Evolutionary conservation across 2,888 invertebrate genomes (phyloP).

Genomic region (Alitta virens): DNA sequence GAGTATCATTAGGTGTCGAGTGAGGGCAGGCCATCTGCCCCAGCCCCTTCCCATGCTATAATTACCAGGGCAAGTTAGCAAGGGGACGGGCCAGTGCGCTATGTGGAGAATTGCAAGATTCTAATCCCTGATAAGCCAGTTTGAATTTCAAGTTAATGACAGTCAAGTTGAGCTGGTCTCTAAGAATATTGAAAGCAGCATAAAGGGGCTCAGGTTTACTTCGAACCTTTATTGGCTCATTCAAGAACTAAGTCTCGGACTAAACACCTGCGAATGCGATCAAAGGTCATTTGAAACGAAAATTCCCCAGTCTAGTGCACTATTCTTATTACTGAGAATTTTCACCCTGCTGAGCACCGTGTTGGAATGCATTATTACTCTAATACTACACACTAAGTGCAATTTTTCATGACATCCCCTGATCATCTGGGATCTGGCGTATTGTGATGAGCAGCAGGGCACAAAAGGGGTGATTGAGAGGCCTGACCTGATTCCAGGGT

Average conservation of each 20-base stretch:
- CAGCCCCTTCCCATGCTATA: background rate
- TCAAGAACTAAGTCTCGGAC: slow-evolving; percentile 3
- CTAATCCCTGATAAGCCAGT: slow-evolving; percentile 16
- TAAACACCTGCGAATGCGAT: slow-evolving; percentile 13
- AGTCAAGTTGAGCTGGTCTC: background rate
- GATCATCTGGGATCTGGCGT: too few relatives aligned
- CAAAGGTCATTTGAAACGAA: slow-evolving; percentile 5
- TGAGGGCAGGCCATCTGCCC: background rate
- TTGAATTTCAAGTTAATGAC: slow-evolving; percentile 18
- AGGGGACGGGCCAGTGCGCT: background rate
- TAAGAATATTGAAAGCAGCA: too few relatives aligned
- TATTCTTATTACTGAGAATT: too few relatives aligned
- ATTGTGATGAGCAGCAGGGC: too few relatives aligned
- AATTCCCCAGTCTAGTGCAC: too few relatives aligned
- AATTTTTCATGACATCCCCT: too few relatives aligned
- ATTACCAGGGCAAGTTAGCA: slow-evolving; percentile 1
- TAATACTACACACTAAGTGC: too few relatives aligned
- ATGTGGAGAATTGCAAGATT: slow-evolving; percentile 7
- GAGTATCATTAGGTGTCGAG: slow-evolving; percentile 4
- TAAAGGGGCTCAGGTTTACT: background rate
- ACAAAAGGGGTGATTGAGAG: slow-evolving; percentile 3
- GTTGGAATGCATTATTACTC: too few relatives aligned
- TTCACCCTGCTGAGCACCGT: too few relatives aligned
- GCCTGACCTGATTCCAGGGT: slow-evolving; percentile 2
- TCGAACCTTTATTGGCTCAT: slow-evolving; percentile 6